These are phyloP conservation scores for Crocodylus rhombifer DNA, from an alignment of 2,797 vertebrate species.

Conservation along the genomic window DNA sequence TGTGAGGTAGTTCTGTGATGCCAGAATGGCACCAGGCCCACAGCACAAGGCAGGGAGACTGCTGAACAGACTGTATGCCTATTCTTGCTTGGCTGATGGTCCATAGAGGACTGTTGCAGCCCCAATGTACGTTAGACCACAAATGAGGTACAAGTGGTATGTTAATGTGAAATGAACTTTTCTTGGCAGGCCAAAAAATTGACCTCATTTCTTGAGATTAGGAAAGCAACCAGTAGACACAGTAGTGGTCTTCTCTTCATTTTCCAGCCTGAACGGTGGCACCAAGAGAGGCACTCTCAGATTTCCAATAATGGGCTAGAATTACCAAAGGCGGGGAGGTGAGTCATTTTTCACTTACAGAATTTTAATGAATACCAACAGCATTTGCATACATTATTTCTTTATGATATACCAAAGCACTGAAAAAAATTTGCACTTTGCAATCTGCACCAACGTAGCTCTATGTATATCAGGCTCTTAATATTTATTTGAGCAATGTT, in stretches of 20 bases:
- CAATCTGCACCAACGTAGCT: conserved; percentile 34
- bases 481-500: conserved; percentile 55
- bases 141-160: background rate
- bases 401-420: conserved; percentile 51
- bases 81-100: background rate
- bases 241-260: conserved; percentile 13
- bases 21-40: rapidly evolving
- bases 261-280: conserved; percentile 38
- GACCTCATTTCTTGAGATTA: conserved; percentile 28
- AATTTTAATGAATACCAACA: conserved; percentile 76
- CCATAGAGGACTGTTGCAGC: background rate
- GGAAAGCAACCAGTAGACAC: conserved; percentile 6
- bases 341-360: conserved; percentile 73
- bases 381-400: conserved; percentile 72
- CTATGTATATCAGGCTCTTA: conserved; percentile 51
- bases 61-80: background rate
- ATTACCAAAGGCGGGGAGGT: conserved; percentile 73
- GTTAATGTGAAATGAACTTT: background rate
- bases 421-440: conserved; percentile 38
- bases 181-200: conserved; percentile 14
- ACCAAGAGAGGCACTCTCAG: conserved; percentile 75
- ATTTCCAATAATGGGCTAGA: conserved; percentile 73
- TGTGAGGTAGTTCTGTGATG: background rate
- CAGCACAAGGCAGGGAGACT: background rate
- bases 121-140: background rate